Percentiles rank a stretch among this genome's conserved stretches.
Evolutionary conservation across 2,113 vertebrate species (phyloP).

Genomic region (Phyllopteryx taeniolatus): DNA sequence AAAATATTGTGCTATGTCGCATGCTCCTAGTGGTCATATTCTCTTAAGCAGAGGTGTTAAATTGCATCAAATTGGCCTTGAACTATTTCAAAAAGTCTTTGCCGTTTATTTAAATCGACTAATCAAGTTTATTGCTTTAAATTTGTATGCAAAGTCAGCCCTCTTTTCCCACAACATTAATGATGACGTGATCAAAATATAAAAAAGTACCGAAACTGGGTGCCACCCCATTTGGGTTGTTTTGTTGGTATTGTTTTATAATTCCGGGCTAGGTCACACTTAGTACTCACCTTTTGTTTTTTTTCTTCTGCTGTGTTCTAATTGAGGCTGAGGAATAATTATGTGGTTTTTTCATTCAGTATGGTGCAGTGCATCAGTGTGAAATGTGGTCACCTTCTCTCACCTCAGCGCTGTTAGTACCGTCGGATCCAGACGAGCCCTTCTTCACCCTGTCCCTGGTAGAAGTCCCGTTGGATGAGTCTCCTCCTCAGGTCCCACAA

Average conservation of each 20-base stretch:
- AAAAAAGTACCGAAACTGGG: not conserved
- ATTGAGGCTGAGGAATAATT: not conserved
- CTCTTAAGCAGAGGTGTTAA: no score
- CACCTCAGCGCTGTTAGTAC: slow-evolving; percentile 32
- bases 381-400: not conserved
- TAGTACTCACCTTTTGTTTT: not conserved
- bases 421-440: slow-evolving; percentile 57
- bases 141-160: no score
- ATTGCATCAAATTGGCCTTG: no score
- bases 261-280: not conserved
- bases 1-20: no score
- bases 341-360: not conserved
- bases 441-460: slow-evolving; percentile 73
- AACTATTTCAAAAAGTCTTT: not conserved
- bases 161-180: no score
- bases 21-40: no score
- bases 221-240: not conserved
- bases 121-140: no score
- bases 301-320: not conserved
- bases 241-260: not conserved
- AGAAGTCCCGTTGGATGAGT: slow-evolving; percentile 57
- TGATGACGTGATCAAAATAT: not conserved
- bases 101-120: no score
- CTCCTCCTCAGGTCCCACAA: slow-evolving; percentile 11
- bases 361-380: not conserved